phyloP scores from a whole-genome alignment of 2,888 invertebrate genomes.

The Odontomyia ornata region DNA sequence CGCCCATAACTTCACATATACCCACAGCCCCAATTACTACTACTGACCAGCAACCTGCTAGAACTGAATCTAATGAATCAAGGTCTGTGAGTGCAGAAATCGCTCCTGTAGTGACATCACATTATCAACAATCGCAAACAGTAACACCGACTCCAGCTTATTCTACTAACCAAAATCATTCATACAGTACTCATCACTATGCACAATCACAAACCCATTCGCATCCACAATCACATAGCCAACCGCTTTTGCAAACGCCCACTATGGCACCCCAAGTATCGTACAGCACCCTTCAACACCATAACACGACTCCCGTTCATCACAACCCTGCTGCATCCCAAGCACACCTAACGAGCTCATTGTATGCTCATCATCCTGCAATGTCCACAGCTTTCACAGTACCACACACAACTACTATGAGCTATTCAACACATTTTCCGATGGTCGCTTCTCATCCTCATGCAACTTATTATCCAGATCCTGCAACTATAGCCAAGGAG shows the following conservation, averaged over 20 bases:
- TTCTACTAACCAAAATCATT: conserved; percentile 46
- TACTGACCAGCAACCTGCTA: conserved; percentile 23
- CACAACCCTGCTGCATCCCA: conserved; percentile 47
- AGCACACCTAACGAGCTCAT: conserved; percentile 39
- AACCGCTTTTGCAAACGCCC: conserved; percentile 57
- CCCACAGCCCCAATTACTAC: not conserved
- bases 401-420: conserved; percentile 50
- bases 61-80: conserved; percentile 21
- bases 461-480: conserved; percentile 65
- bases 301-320: conserved; percentile 38
- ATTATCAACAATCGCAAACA: conserved; percentile 60
- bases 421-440: conserved; percentile 45
- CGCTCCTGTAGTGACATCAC: not conserved
- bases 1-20: conserved; percentile 38
- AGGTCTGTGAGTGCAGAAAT: not conserved
- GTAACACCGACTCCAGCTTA: conserved; percentile 57
- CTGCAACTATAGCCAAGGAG: conserved; percentile 78
- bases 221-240: conserved; percentile 53
- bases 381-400: conserved; percentile 51
- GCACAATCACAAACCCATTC: conserved; percentile 53
- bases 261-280: conserved; percentile 56
- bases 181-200: conserved; percentile 48
- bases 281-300: conserved; percentile 17
- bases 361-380: conserved; percentile 42
- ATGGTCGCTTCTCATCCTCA: conserved; percentile 50